Evolutionary conservation across 2,888 invertebrate genomes (phyloP), one percentile per base, ranked within the genome.

Genomic region (Drosophila dives): DNA sequence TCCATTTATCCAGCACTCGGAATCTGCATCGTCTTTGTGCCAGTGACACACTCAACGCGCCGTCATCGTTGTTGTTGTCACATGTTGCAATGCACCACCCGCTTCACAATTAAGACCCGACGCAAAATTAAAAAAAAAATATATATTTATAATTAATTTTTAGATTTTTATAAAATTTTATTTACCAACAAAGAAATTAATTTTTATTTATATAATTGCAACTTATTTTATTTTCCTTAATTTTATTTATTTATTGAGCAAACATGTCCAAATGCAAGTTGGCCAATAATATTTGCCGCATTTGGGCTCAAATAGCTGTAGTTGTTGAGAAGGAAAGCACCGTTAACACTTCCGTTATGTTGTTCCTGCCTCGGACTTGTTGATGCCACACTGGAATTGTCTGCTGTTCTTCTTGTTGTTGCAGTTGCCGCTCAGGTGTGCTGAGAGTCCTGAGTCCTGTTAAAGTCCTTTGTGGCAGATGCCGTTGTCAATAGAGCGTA

Each of bases 311-410:
- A 59, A 42, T 33, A 34, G 48, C 50, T 17, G 54, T 38, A 12
- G 26, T 42, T 54, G 12, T 32, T 23, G 12, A 23, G 38, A 45
- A 38, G 17, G 17, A 42, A 72, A 68, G 40, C 62, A 85, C 84
- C 86, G 88, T 85, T 85, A 87, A 75, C 86, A 87, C 83, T 81
- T 84, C 84, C 84, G 87, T 79, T 81, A 77, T 68, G 69, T 40
- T 58, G 56, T 53, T 53, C 42, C 64, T 66, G 50, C 64, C 78
- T 20, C 58, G 60, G 53, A 29, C 34, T 81, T 81, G 81, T 78
- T 50, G 64, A 66, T 20, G 20, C 12, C 29, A 29, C 29, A 29
- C 6, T 29, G 29, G 29, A 29, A 29, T 29, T 29, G 29, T 29
- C 29, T 29, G 29, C 6, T 42, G 38, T 38, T 38, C 17, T 4